Evolutionary conservation across 2,113 vertebrate species (phyloP).

Genomic region (Agapornis roseicollis): DNA sequence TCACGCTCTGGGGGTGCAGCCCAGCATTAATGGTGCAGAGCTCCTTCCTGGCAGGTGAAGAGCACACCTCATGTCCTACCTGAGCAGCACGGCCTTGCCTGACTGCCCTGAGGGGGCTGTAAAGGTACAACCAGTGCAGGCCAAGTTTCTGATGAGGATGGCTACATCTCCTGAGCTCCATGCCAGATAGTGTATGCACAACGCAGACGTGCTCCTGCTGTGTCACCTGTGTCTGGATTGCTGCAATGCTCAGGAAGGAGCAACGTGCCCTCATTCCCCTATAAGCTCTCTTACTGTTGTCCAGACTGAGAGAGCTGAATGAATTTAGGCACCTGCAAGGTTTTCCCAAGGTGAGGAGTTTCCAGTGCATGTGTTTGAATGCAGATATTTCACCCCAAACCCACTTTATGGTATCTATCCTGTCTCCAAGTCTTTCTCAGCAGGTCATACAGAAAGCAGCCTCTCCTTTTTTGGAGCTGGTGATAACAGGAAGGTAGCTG

Average conservation of each 20-base stretch:
- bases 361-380: background rate
- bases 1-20: background rate
- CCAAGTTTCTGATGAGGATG: background rate
- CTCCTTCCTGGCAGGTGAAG: rapidly evolving
- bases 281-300: background rate
- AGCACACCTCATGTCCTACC: rapidly evolving
- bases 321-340: background rate
- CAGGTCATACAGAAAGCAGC: background rate
- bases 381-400: background rate
- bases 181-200: rapidly evolving
- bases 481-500: background rate
- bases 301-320: background rate
- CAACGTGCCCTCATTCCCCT: background rate
- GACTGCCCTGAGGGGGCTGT: no score
- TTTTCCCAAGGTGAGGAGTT: background rate
- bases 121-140: background rate
- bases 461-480: background rate
- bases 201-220: background rate
- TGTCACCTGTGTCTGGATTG: background rate
- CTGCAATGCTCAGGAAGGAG: background rate
- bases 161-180: background rate
- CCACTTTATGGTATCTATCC: background rate
- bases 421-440: background rate
- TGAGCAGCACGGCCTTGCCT: background rate
- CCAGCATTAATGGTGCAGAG: background rate